Base-by-base conservation (phyloP, 2,797 vertebrate species). In the Schizopygopsis pylzovi region DNA sequence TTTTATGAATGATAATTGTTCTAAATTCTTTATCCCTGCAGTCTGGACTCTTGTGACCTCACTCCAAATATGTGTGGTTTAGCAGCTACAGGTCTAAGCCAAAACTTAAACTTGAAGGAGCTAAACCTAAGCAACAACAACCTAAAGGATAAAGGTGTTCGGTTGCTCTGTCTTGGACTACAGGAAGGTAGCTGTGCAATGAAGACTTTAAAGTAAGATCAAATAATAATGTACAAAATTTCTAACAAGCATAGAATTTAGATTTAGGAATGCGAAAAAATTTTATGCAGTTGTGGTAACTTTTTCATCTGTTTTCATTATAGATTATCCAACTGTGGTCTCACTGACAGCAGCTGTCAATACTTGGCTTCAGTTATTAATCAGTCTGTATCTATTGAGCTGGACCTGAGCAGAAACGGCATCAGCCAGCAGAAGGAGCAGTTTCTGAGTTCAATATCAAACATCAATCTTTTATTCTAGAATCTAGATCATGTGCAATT, bases 391-490 rank as follows among this genome's bases (percentile, higher is more conserved):
- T 67, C 85, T 25, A 3, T 39, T 13, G 85, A 85, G 13, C 70
- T 87, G 83, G 88, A 87, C 25, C 80, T 85, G 4, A 87, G 86
- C 22, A 68, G 68, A 43, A 89, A 89, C 43, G 4, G 0, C 43
- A 41, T 83, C 47, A 65, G 75, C 70, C 80, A 75, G 61, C 28
- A 76, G 28, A 8, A 8, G 49, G n/a, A 63, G 79, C 54, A 41
- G 47, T 83, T 83, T 67, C 76, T 89, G 56, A 52, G 25, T 47
- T 85, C 70, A 1, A 16, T 85, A 75, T 70, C 83, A 10, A 83
- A 86, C 61, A 65, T 86, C 16, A 78, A 78, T 73, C 65, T 85
- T 47, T 68, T 20, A 41, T 76, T 86, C 49, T 83, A 54, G 33
- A 56, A 25, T 86, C 49, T 83, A 54, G 47, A 56, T 39, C 10